Conservation (phyloP, 2,113 vertebrate species). For the Proterorhinus semilunaris region DNA sequence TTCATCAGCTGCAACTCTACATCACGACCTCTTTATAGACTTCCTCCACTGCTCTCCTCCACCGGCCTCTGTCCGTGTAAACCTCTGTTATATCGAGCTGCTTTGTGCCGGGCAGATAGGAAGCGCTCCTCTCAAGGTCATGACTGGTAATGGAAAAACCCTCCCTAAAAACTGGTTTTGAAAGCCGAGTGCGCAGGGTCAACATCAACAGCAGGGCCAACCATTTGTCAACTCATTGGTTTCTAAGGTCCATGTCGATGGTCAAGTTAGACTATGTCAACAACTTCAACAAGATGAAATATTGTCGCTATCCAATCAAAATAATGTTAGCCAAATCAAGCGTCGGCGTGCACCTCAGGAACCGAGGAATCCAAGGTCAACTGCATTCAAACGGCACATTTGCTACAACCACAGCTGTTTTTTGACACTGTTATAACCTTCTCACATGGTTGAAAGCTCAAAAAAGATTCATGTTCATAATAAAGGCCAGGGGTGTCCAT, state of each 20-base stretch:
- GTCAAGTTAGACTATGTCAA: too few relatives aligned
- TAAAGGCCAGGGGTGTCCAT: too few relatives aligned
- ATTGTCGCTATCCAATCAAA: neutral
- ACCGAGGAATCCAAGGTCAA: too few relatives aligned
- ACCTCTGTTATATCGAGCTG: neutral
- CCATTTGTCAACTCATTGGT: neutral
- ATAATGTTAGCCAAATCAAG: neutral
- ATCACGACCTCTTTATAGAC: neutral
- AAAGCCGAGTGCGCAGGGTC: neutral
- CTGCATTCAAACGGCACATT: too few relatives aligned
- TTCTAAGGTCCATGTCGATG: neutral
- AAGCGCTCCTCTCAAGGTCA: neutral
- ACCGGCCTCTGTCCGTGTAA: neutral
- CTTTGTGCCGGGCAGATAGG: neutral
- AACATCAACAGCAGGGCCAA: neutral
- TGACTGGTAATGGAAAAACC: constrained; percentile 7
- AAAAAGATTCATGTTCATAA: too few relatives aligned
- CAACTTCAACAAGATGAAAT: too few relatives aligned
- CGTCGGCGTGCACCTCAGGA: too few relatives aligned
- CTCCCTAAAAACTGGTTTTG: neutral
- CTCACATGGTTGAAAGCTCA: too few relatives aligned
- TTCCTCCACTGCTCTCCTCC: neutral
- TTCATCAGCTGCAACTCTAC: neutral
- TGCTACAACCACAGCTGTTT: too few relatives aligned
- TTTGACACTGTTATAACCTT: too few relatives aligned